Percentiles rank a stretch among this genome's conserved stretches.
Conservation (phyloP, 1,140 invertebrate species). For the Hypsibius dujardini region DNA sequence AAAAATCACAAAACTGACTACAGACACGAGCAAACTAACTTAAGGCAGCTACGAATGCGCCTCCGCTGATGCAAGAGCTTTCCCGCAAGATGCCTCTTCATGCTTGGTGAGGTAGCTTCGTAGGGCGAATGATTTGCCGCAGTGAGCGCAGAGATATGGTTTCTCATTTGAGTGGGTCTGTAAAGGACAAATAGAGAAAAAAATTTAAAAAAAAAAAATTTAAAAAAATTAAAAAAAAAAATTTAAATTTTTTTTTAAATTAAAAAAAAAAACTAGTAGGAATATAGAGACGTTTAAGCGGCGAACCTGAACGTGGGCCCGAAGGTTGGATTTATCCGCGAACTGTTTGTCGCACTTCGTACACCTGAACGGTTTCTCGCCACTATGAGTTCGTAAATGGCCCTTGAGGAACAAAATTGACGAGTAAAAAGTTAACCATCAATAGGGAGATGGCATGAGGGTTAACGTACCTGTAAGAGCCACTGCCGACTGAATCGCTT, state of each 20-base stretch:
- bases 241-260: not conserved
- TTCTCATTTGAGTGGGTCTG: conserved; percentile 23
- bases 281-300: not conserved
- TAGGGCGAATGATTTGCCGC: conserved; percentile 34
- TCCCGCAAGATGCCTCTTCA: conserved; percentile 33
- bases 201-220: not conserved
- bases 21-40: no score
- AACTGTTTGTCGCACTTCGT: conserved; percentile 22
- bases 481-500: conserved; percentile 24
- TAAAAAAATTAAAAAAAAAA: not conserved
- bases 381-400: conserved; percentile 14
- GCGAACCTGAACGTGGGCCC: conserved; percentile 23
- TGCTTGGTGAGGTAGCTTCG: conserved; percentile 37
- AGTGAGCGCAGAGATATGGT: conserved; percentile 26
- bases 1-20: no score
- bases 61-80: no score
- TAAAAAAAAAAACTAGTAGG: conserved; percentile 20
- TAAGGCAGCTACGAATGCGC: no score
- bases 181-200: not conserved
- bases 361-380: conserved; percentile 25
- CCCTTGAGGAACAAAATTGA: no score
- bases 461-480: conserved; percentile 23
- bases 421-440: no score
- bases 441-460: no score
- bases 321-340: conserved; percentile 25